Percentiles rank a stretch among this genome's conserved stretches.
Conservation (phyloP, 1,140 invertebrate genomes). For the Drosophila ficusphila region DNA sequence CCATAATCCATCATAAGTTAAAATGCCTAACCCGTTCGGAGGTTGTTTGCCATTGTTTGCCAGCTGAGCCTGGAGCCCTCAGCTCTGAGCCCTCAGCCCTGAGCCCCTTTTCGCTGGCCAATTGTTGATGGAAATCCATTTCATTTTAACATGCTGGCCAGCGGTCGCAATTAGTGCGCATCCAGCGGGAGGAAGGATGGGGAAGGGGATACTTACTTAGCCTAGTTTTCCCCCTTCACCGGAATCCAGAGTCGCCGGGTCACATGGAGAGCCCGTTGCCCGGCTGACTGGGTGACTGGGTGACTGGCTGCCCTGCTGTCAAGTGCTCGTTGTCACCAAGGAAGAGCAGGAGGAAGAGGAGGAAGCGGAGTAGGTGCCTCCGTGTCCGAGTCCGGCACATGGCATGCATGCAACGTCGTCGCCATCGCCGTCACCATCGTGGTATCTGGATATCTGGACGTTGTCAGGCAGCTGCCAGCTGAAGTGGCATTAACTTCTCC, state of each 20-base stretch:
- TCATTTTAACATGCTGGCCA: conserved; percentile 80
- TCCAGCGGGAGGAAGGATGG: no score
- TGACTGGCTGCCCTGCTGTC: conserved; percentile 45
- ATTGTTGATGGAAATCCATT: conserved; percentile 83
- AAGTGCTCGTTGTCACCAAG: conserved; percentile 38
- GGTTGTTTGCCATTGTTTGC: conserved; percentile 27
- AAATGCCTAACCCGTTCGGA: conserved; percentile 60
- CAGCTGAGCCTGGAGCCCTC: no score
- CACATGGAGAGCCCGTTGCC: conserved; percentile 5
- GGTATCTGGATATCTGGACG: conserved; percentile 75
- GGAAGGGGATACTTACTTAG: conserved; percentile 54
- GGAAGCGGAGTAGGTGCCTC: no score
- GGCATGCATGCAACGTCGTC: conserved; percentile 63
- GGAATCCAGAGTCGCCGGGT: conserved; percentile 1
- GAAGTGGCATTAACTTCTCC: conserved; percentile 78
- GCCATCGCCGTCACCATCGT: conserved; percentile 26
- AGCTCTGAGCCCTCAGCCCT: no score
- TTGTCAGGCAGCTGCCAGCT: conserved; percentile 79
- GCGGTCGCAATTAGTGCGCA: conserved; percentile 79
- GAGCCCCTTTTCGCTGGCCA: conserved; percentile 49
- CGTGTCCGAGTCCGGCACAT: conserved; percentile 45
- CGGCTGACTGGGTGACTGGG: not conserved
- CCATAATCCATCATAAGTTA: conserved; percentile 79
- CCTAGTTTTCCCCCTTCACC: conserved; percentile 34
- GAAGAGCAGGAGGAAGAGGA: no score